Evolutionary conservation across 92 coral and sea anemone genomes (phyloP).

Genomic region (Phymanthus crucifer): DNA sequence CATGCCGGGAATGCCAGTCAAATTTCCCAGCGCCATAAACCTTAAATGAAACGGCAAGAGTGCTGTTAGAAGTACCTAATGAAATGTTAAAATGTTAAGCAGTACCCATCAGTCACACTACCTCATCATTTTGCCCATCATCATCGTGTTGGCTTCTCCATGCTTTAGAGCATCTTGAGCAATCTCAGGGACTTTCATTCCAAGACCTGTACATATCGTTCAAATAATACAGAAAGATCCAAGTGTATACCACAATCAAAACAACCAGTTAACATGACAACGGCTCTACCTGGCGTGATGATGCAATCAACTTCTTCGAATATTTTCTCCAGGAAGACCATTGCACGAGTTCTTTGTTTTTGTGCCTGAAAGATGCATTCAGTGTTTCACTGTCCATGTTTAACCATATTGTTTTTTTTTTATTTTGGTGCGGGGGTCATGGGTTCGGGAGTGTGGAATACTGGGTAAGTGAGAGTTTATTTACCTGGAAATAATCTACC

Average conservation of each 20-base stretch:
- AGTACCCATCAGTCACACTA: constrained; percentile 22
- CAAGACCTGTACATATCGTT: constrained; percentile 58
- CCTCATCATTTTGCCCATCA: constrained; percentile 63
- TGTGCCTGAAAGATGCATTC: constrained; percentile 63
- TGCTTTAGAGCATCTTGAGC: constrained; percentile 63
- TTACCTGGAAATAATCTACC: constrained; percentile 74
- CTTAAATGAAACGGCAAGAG: constrained; percentile 35
- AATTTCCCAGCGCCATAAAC: constrained; percentile 76
- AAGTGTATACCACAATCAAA: background rate
- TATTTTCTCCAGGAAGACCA: constrained; percentile 75
- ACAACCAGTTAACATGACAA: background rate
- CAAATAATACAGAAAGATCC: too few species aligned
- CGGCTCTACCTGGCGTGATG: constrained; percentile 78
- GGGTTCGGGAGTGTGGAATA: background rate
- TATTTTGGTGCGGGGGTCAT: background rate
- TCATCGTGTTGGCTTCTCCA: constrained; percentile 63
- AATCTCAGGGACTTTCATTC: constrained; percentile 71
- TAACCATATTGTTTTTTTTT: too few species aligned
- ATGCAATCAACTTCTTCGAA: constrained; percentile 82
- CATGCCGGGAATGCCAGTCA: constrained; percentile 86
- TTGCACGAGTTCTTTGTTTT: constrained; percentile 89
- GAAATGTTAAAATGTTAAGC: background rate
- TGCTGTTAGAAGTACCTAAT: background rate
- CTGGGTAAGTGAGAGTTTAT: background rate
- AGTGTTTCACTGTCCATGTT: too few species aligned